phyloP scores from a whole-genome alignment of 2,888 invertebrate species.

The Helicoverpa assulta region DNA sequence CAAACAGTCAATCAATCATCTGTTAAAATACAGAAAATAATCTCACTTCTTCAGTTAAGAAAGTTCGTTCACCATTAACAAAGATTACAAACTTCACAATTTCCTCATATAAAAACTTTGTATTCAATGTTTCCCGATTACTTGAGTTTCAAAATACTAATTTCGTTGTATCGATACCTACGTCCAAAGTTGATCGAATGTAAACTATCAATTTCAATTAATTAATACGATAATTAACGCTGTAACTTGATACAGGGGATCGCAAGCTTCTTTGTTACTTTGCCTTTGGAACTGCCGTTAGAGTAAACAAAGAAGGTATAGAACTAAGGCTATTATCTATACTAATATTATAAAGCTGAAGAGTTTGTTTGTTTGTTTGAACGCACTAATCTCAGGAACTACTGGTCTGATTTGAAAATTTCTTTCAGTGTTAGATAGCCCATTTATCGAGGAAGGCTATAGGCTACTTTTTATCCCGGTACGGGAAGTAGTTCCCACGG shows the following conservation, averaged over 20 bases:
- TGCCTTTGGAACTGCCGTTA: not conserved
- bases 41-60: not conserved
- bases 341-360: too few species aligned
- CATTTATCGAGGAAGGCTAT: too few species aligned
- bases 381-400: too few species aligned
- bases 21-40: not conserved
- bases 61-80: not conserved
- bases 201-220: slow-evolving; percentile 57
- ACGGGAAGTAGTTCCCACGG: too few species aligned
- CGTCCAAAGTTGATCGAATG: slow-evolving; percentile 38
- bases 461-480: too few species aligned
- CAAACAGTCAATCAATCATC: slow-evolving; percentile 1
- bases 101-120: not conserved
- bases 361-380: too few species aligned
- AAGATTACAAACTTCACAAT: not conserved
- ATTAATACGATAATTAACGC: slow-evolving; percentile 48
- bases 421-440: too few species aligned
- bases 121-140: slow-evolving; percentile 1
- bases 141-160: slow-evolving; percentile 9
- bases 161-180: slow-evolving; percentile 19
- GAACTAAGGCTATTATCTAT: too few species aligned
- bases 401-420: too few species aligned
- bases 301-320: slow-evolving; percentile 6
- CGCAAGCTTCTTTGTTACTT: slow-evolving; percentile 21
- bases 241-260: slow-evolving; percentile 30